Conservation (phyloP, 2,888 invertebrate species). For the Drosophila borborema region DNA sequence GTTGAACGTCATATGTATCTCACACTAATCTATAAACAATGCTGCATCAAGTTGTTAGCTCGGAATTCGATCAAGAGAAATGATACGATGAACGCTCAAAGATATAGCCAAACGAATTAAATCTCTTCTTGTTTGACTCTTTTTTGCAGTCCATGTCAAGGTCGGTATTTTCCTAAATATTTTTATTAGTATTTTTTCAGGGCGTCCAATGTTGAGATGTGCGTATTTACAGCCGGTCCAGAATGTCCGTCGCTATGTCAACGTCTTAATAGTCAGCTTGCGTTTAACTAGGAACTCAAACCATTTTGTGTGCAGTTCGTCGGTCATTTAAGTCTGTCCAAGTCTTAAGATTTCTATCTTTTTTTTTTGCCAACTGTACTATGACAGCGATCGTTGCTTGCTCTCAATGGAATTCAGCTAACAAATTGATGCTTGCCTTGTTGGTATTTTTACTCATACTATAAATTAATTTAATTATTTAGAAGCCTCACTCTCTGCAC, state of each 20-base stretch:
- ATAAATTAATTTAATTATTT: not conserved
- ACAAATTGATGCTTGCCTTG: constrained; percentile 6
- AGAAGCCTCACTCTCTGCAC: constrained; percentile 13
- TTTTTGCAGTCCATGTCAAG: constrained; percentile 21
- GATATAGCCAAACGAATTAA: constrained; percentile 12
- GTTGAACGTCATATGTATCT: constrained; percentile 62
- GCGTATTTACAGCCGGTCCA: constrained; percentile 75
- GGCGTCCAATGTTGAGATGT: constrained; percentile 52
- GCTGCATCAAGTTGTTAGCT: constrained; percentile 7
- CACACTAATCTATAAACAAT: constrained; percentile 33
- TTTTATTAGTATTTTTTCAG: constrained; percentile 29
- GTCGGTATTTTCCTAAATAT: constrained; percentile 11
- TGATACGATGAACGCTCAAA: not conserved
- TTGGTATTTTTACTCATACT: constrained; percentile 2
- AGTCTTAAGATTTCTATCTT: not conserved
- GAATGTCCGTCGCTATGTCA: constrained; percentile 1
- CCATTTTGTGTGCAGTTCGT: constrained; percentile 72
- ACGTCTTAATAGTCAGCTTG: constrained; percentile 54
- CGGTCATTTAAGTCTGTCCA: constrained; percentile 34
- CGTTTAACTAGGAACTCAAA: constrained; percentile 77
- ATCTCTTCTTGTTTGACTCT: constrained; percentile 42
- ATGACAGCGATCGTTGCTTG: not conserved
- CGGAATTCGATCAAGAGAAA: not conserved
- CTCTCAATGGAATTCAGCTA: constrained; percentile 5
- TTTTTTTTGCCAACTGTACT: not conserved